These are phyloP conservation scores for Ageneiosus marmoratus DNA, from an alignment of 2,113 vertebrate species.

Conservation along the genomic window DNA sequence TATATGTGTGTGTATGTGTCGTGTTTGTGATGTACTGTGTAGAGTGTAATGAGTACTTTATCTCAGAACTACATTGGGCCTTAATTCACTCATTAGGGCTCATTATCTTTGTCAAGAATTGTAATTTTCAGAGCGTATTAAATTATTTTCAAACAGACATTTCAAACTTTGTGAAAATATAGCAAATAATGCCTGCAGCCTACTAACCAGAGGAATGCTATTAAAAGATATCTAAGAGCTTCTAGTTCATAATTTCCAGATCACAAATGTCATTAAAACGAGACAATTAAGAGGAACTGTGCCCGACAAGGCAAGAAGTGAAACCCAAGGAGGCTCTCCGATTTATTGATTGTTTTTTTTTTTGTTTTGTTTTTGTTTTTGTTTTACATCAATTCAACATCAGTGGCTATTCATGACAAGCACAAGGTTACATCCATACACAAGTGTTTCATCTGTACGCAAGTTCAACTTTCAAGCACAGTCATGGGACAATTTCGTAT, in stretches of 20 bases:
- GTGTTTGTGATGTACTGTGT: not conserved
- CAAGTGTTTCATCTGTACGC: no score
- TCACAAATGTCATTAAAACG: not conserved
- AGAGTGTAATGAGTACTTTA: not conserved
- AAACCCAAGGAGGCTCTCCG: not conserved
- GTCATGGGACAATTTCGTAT: no score
- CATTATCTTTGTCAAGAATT: not conserved
- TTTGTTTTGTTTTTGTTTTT: no score
- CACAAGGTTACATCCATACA: no score
- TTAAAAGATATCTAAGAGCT: not conserved
- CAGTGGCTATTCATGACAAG: no score
- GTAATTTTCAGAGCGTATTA: not conserved
- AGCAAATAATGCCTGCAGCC: not conserved
- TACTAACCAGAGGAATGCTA: not conserved
- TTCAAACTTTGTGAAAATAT: not conserved
- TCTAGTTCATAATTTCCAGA: not conserved
- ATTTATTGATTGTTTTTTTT: no score
- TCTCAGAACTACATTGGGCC: not conserved
- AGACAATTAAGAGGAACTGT: not conserved
- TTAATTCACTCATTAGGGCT: not conserved
- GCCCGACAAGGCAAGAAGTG: not conserved
- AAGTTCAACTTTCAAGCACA: no score
- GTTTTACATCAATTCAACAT: no score
- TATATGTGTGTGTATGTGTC: not conserved
- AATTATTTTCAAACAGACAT: not conserved